Base-by-base conservation (phyloP, 2,113 vertebrate species). In the Vidua chalybeata region DNA sequence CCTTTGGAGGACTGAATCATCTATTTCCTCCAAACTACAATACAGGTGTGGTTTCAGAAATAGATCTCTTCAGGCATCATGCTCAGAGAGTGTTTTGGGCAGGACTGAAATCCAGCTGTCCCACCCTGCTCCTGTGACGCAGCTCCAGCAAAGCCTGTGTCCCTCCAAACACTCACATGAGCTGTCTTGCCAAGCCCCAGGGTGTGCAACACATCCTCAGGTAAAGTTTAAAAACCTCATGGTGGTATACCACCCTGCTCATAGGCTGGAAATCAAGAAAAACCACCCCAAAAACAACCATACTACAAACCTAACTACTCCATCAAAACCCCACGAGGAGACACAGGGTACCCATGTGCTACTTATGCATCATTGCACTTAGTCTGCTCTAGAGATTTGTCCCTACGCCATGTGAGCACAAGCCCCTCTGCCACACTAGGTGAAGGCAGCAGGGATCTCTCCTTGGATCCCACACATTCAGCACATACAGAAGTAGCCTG, bases 61-160 rank as follows among this genome's bases (percentile, higher is more conserved):
- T 4, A 39, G 69, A 15, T 63, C 39, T 78, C 39, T 82, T 37
- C 51, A 62, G 19, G 22, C 18, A 33, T 63, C 39, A 7, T 0
- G 2, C 23, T 19, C 77, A 45, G 56, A 71, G 18, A 63, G 21
- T 13, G 30, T 6, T 15, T 48, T 15, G 67, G 59, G 43, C 18
- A 74, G 61, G 37, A 49, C 9, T 13, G 45, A 73, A 22, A 15
- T 69, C 66, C 66, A 84, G n/a, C 26, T 75, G 49, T 8, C 14
- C 21, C 17, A 48, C 13, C 8, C 41, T 64, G 46, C 46, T 56
- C 62, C 37, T 41, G 54, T 20, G 63, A 72, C 0, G 0, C 28
- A 41, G 52, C 55, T 64, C 41, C 45, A 59, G 64, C 20, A 45
- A 94, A 64, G 26, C 35, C 33, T 16, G 26, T 22, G 37, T 49